Conservation (phyloP, 1,140 invertebrate genomes). For the Rhysida immarginata region DNA sequence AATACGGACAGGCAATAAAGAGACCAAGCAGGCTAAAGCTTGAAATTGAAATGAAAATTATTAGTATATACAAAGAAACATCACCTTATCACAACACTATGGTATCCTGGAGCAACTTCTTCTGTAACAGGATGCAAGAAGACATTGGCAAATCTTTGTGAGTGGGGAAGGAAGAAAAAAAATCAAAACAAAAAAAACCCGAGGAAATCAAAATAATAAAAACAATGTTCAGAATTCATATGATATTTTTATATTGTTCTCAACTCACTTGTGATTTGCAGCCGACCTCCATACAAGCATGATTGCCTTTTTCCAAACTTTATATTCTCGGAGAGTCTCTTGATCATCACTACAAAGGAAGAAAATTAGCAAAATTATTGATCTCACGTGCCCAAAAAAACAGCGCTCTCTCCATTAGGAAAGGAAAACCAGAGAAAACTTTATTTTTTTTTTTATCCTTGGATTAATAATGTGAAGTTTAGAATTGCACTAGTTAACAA, state of each 20-base stretch:
- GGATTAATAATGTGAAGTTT: no score
- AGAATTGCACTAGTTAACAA: no score
- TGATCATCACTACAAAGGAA: slow-evolving; percentile 26
- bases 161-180: no score
- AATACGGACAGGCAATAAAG: no score
- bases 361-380: no score
- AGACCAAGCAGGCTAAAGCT: no score
- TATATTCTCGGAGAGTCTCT: slow-evolving; percentile 45
- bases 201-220: background rate
- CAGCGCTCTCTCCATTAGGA: no score
- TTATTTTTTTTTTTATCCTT: no score
- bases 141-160: slow-evolving; percentile 55
- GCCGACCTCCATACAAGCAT: slow-evolving; percentile 66
- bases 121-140: slow-evolving; percentile 75
- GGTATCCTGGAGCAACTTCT: slow-evolving; percentile 72
- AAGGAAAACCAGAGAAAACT: no score
- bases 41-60: no score
- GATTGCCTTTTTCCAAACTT: slow-evolving; percentile 79
- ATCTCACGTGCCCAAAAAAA: no score
- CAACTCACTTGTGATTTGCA: slow-evolving; percentile 57
- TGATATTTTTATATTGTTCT: background rate
- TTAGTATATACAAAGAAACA: slow-evolving; percentile 4
- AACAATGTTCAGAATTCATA: background rate
- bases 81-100: slow-evolving; percentile 45
- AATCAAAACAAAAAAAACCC: no score